These are phyloP conservation scores for Drepanosiphum platanoidis DNA, from an alignment of 2,888 invertebrate species.

Conservation along the genomic window DNA sequence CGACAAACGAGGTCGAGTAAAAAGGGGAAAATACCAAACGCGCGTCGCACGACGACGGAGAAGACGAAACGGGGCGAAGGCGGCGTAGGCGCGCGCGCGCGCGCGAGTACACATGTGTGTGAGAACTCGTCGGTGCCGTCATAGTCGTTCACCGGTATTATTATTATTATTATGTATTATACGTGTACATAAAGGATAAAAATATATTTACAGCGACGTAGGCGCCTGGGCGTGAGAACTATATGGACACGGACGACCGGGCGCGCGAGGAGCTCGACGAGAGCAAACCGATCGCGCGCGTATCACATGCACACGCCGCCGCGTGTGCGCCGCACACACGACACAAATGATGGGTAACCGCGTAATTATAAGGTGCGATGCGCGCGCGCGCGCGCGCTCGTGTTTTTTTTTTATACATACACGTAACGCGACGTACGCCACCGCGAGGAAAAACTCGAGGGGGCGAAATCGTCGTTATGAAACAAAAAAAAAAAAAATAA, in stretches of 20 bases:
- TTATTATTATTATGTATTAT: not conserved
- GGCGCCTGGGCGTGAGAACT: conserved; percentile 62
- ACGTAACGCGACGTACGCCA: not conserved
- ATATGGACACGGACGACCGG: conserved; percentile 36
- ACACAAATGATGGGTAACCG: conserved; percentile 28
- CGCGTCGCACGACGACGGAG: not conserved
- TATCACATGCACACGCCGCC: too few species aligned
- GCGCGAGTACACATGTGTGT: too few species aligned
- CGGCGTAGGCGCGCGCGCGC: conserved; percentile 51
- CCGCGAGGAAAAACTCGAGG: conserved; percentile 36
- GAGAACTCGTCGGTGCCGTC: not conserved
- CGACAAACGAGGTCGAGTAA: not conserved
- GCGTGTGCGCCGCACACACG: too few species aligned
- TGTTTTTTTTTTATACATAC: not conserved
- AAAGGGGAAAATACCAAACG: not conserved
- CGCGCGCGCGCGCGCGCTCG: not conserved
- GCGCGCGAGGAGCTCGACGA: conserved; percentile 3
- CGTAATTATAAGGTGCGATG: conserved; percentile 57
- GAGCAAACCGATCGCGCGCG: not conserved
- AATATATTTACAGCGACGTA: conserved; percentile 34
- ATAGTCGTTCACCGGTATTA: not conserved
- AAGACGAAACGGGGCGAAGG: conserved; percentile 24
- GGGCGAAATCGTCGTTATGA: conserved; percentile 9
- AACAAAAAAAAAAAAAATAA: too few species aligned
- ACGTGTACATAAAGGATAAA: not conserved